phyloP scores from a whole-genome alignment of 2,888 invertebrate genomes.

The Poecilobothrus nobilitatus region DNA sequence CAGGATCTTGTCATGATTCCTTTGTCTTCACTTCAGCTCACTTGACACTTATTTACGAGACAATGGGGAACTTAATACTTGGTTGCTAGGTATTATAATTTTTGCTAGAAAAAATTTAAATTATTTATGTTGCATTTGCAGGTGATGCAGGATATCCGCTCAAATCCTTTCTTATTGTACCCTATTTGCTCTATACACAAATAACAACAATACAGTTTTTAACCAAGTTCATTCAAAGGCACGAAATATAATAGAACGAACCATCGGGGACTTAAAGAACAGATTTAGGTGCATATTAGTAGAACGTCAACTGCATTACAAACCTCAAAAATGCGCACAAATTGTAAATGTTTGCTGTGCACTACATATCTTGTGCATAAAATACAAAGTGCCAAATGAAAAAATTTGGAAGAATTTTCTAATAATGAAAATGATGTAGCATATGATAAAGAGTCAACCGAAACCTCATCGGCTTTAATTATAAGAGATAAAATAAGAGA shows the following conservation, averaged over 20 bases:
- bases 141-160: conserved; percentile 14
- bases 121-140: not conserved
- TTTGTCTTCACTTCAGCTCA: conserved; percentile 15
- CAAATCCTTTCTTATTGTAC: conserved; percentile 12
- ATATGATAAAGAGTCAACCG: too few species aligned
- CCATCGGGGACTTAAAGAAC: conserved; percentile 14
- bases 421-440: too few species aligned
- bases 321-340: conserved; percentile 11
- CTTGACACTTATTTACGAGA: conserved; percentile 8
- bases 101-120: not conserved
- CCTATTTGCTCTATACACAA: not conserved
- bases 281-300: conserved; percentile 14
- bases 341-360: conserved; percentile 16
- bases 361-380: conserved; percentile 2
- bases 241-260: conserved; percentile 15
- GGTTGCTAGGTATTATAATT: conserved; percentile 13
- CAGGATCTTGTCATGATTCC: conserved; percentile 14
- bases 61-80: conserved; percentile 10
- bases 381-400: too few species aligned
- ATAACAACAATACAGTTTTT: not conserved
- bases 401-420: too few species aligned
- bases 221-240: conserved; percentile 15
- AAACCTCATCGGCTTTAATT: too few species aligned
- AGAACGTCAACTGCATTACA: conserved; percentile 16
- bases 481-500: too few species aligned